These are phyloP conservation scores for Galerucella pusilla DNA, from an alignment of 2,888 invertebrate genomes.

Conservation along the genomic window DNA sequence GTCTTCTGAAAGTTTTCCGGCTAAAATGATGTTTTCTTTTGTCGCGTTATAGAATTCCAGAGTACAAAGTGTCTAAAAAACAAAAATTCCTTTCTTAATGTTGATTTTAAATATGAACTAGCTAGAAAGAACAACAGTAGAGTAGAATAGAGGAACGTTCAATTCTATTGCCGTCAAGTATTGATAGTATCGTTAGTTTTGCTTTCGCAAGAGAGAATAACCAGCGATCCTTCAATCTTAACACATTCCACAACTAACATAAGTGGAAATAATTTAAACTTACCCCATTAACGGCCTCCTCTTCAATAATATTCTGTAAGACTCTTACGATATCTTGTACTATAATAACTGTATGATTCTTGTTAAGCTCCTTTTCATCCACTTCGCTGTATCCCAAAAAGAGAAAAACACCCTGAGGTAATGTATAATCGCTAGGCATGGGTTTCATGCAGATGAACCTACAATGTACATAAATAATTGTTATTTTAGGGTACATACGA, in stretches of 20 bases:
- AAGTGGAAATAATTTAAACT: slow-evolving; percentile 42
- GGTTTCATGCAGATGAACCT: slow-evolving; percentile 93
- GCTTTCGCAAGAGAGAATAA: too few species aligned
- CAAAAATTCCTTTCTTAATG: not conserved
- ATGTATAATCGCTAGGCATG: slow-evolving; percentile 77
- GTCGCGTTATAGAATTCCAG: slow-evolving; percentile 87
- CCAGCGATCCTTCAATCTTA: not conserved
- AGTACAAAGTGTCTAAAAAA: slow-evolving; percentile 83
- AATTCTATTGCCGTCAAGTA: too few species aligned
- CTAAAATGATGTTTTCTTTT: slow-evolving; percentile 88
- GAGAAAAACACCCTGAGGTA: slow-evolving; percentile 87
- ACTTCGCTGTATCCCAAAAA: slow-evolving; percentile 90
- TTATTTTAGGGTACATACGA: slow-evolving; percentile 28
- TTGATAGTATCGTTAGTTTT: too few species aligned
- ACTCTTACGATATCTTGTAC: slow-evolving; percentile 87
- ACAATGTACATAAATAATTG: slow-evolving; percentile 15
- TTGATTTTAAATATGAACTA: too few species aligned
- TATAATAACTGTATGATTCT: slow-evolving; percentile 84
- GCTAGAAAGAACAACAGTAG: too few species aligned
- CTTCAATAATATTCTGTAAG: slow-evolving; percentile 81
- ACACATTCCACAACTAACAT: slow-evolving; percentile 3
- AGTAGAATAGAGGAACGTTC: too few species aligned
- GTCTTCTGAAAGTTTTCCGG: slow-evolving; percentile 78
- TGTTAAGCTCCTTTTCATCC: slow-evolving; percentile 82
- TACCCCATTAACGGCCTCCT: slow-evolving; percentile 79